Conservation (phyloP, 2,797 vertebrate species). For the Rhinatrema bivittatum region DNA sequence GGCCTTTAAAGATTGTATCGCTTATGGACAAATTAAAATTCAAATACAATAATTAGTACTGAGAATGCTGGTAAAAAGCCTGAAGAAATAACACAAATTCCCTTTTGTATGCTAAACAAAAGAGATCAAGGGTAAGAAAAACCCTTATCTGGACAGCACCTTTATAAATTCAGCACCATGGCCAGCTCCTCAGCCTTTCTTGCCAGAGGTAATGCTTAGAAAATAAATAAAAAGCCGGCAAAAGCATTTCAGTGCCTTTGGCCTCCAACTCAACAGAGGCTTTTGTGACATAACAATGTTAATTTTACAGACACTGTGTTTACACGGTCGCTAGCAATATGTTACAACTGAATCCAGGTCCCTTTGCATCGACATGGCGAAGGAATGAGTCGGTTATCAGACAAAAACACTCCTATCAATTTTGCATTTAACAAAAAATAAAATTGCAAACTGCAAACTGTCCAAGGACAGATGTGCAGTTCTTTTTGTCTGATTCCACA, state of each 20-base stretch:
- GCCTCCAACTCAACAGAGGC: too few relatives aligned
- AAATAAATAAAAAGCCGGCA: too few relatives aligned
- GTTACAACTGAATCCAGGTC: fast-evolving
- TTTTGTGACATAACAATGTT: too few relatives aligned
- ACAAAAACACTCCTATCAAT: fast-evolving
- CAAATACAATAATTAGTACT: constrained; percentile 3
- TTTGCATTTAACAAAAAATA: fast-evolving
- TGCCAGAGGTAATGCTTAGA: too few relatives aligned
- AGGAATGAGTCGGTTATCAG: background rate
- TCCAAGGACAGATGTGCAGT: fast-evolving
- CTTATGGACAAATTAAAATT: constrained; percentile 17
- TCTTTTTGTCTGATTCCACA: background rate
- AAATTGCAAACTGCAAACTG: background rate
- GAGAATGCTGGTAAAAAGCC: background rate
- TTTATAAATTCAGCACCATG: background rate
- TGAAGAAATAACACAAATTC: constrained; percentile 1
- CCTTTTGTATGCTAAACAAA: background rate
- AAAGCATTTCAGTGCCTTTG: too few relatives aligned
- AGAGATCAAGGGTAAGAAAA: background rate
- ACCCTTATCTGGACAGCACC: background rate
- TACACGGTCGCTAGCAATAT: fast-evolving
- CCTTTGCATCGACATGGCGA: too few relatives aligned
- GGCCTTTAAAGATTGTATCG: constrained; percentile 17
- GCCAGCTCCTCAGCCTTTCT: background rate
- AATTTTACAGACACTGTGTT: too few relatives aligned